These are phyloP conservation scores for Eubasilissa splendida DNA, from an alignment of 2,888 invertebrate species.

Conservation along the genomic window DNA sequence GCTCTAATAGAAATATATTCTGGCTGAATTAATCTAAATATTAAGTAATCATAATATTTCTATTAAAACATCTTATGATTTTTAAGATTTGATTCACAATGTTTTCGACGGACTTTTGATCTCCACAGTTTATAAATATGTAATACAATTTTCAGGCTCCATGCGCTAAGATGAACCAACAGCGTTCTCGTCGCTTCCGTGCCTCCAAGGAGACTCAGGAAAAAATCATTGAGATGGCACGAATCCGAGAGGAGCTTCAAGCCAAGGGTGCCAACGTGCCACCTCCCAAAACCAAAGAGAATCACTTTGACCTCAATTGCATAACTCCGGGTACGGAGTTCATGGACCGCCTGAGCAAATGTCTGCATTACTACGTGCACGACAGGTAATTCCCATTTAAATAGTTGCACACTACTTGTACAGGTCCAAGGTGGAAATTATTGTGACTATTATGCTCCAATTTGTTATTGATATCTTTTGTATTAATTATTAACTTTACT, in stretches of 20 bases:
- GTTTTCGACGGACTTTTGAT: no score
- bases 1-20: no score
- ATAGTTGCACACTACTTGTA: no score
- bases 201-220: constrained; percentile 96
- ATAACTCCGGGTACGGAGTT: constrained; percentile 99
- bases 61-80: no score
- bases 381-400: constrained; percentile 68
- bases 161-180: constrained; percentile 99
- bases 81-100: no score
- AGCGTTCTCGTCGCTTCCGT: constrained; percentile 95
- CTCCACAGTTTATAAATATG: no score
- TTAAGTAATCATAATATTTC: no score
- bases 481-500: no score
- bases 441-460: no score
- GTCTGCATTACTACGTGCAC: constrained; percentile 91
- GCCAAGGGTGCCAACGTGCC: constrained; percentile 84
- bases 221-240: constrained; percentile 88
- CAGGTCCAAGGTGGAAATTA: no score
- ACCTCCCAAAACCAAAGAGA: constrained; percentile 90
- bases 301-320: constrained; percentile 99
- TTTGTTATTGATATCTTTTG: no score
- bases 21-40: no score
- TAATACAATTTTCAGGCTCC: constrained; percentile 79
- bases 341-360: constrained; percentile 91
- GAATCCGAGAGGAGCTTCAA: constrained; percentile 82